Conservation (phyloP, 2,113 vertebrate species). For the Apteryx owenii region DNA sequence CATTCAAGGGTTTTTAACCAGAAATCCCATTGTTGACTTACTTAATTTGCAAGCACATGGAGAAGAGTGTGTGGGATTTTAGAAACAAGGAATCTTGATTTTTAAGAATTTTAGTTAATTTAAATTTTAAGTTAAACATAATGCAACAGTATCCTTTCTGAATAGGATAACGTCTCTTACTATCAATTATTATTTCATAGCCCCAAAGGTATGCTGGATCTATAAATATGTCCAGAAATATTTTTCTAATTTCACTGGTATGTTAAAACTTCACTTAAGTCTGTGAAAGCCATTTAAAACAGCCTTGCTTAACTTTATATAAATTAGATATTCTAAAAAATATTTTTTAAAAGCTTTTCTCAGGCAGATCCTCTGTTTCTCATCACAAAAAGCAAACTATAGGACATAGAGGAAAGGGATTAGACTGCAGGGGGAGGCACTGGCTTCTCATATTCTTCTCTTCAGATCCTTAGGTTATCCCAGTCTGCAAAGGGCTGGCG, state of each 20-base stretch:
- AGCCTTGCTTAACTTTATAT: background rate
- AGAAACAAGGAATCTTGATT: background rate
- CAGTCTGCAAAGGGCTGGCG: background rate
- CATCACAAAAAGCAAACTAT: background rate
- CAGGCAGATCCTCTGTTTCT: background rate
- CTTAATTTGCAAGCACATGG: background rate
- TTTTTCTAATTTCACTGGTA: background rate
- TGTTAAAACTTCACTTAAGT: background rate
- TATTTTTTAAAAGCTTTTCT: background rate
- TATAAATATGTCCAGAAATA: background rate
- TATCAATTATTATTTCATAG: background rate
- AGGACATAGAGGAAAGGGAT: background rate
- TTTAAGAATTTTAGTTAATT: background rate
- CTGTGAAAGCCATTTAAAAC: background rate
- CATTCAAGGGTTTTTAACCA: background rate
- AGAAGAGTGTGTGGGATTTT: background rate
- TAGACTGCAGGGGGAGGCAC: background rate
- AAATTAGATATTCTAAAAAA: background rate
- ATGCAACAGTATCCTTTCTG: background rate
- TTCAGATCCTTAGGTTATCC: background rate
- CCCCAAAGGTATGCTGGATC: background rate
- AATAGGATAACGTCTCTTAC: background rate
- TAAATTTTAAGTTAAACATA: background rate
- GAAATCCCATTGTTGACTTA: background rate
- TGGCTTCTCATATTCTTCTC: background rate